Evolutionary conservation across 2,888 invertebrate species (phyloP).

Genomic region (Andrena trimmerana): DNA sequence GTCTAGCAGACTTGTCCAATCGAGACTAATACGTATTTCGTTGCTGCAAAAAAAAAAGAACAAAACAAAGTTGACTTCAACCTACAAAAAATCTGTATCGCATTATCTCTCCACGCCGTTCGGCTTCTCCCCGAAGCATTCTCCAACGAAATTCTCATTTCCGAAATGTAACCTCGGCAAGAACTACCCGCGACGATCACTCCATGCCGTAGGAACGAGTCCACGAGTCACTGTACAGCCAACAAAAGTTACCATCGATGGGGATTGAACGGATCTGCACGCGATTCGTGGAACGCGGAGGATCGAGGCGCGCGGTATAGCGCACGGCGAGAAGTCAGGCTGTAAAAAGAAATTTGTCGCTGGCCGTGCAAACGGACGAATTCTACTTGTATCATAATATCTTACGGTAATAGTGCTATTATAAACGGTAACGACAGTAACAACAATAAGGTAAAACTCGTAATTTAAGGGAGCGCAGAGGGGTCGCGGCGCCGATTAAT

Average conservation of each 20-base stretch:
- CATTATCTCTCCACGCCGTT: too few relatives aligned
- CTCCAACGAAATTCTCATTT: neutral
- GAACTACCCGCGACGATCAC: neutral
- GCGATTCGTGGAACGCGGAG: slow-evolving; percentile 16
- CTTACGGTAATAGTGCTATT: slow-evolving; percentile 69
- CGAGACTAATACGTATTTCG: neutral
- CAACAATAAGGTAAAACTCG: slow-evolving; percentile 71
- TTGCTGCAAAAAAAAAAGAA: neutral
- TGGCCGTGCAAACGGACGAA: slow-evolving; percentile 65
- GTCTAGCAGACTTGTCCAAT: slow-evolving; percentile 1
- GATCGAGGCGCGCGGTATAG: slow-evolving; percentile 20
- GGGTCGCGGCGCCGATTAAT: slow-evolving; percentile 22
- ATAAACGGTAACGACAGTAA: slow-evolving; percentile 73
- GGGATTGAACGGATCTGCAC: neutral
- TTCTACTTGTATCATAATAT: slow-evolving; percentile 78
- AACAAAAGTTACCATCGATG: neutral
- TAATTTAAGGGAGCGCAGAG: slow-evolving; percentile 62
- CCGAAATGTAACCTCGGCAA: neutral
- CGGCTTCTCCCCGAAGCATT: neutral
- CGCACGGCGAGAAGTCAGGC: slow-evolving; percentile 37
- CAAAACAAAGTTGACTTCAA: neutral
- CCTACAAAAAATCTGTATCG: too few relatives aligned
- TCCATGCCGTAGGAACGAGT: neutral
- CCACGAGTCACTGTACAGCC: neutral
- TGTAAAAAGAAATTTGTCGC: slow-evolving; percentile 64